Evolutionary conservation across 2,113 vertebrate species (phyloP).

Genomic region (Phoenicopterus ruber): DNA sequence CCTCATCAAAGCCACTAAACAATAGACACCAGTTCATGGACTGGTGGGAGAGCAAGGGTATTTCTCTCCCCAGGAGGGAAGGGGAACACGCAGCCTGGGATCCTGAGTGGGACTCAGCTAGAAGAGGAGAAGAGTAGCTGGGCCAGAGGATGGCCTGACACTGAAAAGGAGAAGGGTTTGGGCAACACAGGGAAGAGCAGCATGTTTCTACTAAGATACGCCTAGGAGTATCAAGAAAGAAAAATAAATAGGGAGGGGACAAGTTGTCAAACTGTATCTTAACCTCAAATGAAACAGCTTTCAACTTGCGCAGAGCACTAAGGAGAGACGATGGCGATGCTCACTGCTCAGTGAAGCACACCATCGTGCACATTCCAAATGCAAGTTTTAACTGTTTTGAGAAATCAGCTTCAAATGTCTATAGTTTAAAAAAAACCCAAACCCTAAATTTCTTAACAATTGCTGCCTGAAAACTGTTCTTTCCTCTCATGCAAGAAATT

Average conservation of each 20-base stretch:
- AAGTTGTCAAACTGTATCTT: not conserved
- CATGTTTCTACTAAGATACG: not conserved
- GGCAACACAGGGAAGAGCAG: not conserved
- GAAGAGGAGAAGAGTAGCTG: not conserved
- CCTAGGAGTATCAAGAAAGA: not conserved
- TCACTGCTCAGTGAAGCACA: not conserved
- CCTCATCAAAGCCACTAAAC: not conserved
- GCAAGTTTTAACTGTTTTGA: not conserved
- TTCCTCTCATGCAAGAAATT: not conserved
- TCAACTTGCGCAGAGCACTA: not conserved
- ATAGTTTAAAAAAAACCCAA: not conserved
- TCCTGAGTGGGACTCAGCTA: not conserved
- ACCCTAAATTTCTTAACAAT: not conserved
- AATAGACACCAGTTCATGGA: not conserved
- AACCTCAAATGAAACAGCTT: not conserved
- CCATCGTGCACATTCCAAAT: not conserved
- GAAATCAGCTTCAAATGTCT: not conserved
- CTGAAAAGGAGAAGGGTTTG: not conserved
- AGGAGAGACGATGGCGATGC: rapidly evolving
- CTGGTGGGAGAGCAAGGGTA: not conserved
- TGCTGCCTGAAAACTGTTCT: not conserved
- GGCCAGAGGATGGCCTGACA: not conserved
- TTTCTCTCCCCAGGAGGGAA: not conserved
- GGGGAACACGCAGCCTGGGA: not conserved
- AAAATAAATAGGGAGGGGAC: not conserved